Conservation (phyloP, 1,140 invertebrate genomes). For the Camponotus vicinus region DNA sequence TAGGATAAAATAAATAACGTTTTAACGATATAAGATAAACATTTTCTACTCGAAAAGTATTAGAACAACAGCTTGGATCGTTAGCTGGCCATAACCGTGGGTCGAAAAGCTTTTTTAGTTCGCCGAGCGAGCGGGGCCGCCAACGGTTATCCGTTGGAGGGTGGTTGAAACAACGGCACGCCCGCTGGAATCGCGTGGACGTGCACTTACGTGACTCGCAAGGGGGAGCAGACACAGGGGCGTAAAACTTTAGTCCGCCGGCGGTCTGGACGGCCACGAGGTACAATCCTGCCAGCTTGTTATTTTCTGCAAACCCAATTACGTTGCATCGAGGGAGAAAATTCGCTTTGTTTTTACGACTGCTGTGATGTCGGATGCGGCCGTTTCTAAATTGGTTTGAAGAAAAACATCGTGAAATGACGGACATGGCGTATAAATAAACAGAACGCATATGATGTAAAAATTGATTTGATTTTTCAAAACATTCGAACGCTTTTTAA, state of each 20-base stretch:
- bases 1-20: neutral
- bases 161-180: slow-evolving; percentile 33
- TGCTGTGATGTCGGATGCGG: neutral
- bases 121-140: neutral
- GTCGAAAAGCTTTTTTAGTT: slow-evolving; percentile 33
- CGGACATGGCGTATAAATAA: neutral
- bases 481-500: neutral
- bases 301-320: slow-evolving; percentile 58
- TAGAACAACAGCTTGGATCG: slow-evolving; percentile 3
- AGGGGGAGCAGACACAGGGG: slow-evolving; percentile 26
- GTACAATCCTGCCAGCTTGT: slow-evolving; percentile 23
- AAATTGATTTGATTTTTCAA: neutral
- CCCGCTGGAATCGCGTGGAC: slow-evolving; percentile 43
- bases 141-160: neutral
- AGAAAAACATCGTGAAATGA: slow-evolving; percentile 5
- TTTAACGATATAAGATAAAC: neutral
- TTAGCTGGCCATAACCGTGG: slow-evolving; percentile 33
- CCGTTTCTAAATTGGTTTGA: slow-evolving; percentile 23
- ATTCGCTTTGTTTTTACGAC: slow-evolving; percentile 19
- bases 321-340: slow-evolving; percentile 31
- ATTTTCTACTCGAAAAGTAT: neutral
- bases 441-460: neutral
- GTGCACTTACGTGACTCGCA: slow-evolving; percentile 60
- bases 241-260: slow-evolving; percentile 49
- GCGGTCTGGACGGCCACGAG: neutral